These are phyloP conservation scores for Gymnothorax javanicus DNA, from an alignment of 2,797 vertebrate genomes.

Conservation along the genomic window DNA sequence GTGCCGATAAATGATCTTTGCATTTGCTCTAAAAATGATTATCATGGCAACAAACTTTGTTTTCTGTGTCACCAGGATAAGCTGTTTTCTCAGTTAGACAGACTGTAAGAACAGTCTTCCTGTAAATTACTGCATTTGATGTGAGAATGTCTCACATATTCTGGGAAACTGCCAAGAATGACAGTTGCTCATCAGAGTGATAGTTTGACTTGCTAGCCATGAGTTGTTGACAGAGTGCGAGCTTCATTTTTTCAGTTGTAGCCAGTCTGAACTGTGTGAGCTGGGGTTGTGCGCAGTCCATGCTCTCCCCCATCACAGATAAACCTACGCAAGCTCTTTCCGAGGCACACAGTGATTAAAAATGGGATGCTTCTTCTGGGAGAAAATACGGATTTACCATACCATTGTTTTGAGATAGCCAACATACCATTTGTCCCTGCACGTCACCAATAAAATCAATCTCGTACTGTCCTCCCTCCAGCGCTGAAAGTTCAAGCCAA, in stretches of 20 bases:
- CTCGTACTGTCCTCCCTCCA: neutral
- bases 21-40: neutral
- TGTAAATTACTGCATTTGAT: neutral
- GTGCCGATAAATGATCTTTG: neutral
- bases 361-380: neutral
- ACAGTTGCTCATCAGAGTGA: neutral
- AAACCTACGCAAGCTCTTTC: neutral
- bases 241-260: neutral
- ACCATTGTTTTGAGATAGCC: neutral
- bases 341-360: neutral
- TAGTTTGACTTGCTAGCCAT: neutral
- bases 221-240: neutral
- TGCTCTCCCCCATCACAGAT: neutral
- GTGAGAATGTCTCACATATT: neutral
- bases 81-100: neutral
- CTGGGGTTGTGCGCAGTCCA: neutral
- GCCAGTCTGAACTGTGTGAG: neutral
- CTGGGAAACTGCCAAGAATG: neutral
- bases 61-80: neutral
- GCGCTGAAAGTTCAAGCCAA: slow-evolving; percentile 20
- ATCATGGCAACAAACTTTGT: neutral
- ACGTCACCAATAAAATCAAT: neutral
- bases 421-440: neutral
- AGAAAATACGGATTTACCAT: neutral
- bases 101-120: neutral